These are phyloP conservation scores for Trachelus iudaicus DNA, from an alignment of 2,888 invertebrate genomes.

Conservation along the genomic window DNA sequence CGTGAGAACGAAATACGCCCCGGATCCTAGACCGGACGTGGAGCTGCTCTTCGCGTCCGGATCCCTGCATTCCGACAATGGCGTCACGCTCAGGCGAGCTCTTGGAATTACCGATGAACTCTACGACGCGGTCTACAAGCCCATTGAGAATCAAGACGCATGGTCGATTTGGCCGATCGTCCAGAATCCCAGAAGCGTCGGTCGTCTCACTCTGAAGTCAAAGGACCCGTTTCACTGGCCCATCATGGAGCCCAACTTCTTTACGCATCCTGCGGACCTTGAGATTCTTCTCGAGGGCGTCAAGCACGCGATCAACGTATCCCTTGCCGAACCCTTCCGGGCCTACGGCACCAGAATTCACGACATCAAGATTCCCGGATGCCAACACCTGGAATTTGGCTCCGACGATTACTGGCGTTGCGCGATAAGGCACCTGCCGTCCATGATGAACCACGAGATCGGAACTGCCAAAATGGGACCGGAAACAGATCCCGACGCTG, in stretches of 20 bases:
- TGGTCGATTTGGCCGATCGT: conserved; percentile 75
- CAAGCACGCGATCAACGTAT: conserved; percentile 69
- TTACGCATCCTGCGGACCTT: conserved; percentile 70
- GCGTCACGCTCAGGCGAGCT: conserved; percentile 56
- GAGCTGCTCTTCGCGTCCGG: conserved; percentile 68
- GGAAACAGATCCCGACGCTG: conserved; percentile 66
- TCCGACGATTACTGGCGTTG: conserved; percentile 76
- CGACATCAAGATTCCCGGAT: conserved; percentile 69
- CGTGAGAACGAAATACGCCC: conserved; percentile 63
- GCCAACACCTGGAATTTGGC: conserved; percentile 66
- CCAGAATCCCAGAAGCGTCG: conserved; percentile 78
- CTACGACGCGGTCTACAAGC: conserved; percentile 64
- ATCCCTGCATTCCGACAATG: conserved; percentile 67
- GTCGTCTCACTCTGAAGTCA: conserved; percentile 75
- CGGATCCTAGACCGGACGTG: conserved; percentile 57
- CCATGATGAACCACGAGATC: conserved; percentile 74
- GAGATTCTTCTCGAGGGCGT: conserved; percentile 66
- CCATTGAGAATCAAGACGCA: conserved; percentile 64
- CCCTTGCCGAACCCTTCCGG: conserved; percentile 66
- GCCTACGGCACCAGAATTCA: conserved; percentile 64
- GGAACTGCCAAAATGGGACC: conserved; percentile 72
- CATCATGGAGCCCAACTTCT: conserved; percentile 83
- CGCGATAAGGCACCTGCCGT: conserved; percentile 71
- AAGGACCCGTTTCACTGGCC: conserved; percentile 80
- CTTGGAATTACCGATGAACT: conserved; percentile 60